A percentile compares a stretch with the other conserved stretches of the same genome.
phyloP scores from a whole-genome alignment of 2,797 vertebrate species.

The Tokudaia muenninki region DNA sequence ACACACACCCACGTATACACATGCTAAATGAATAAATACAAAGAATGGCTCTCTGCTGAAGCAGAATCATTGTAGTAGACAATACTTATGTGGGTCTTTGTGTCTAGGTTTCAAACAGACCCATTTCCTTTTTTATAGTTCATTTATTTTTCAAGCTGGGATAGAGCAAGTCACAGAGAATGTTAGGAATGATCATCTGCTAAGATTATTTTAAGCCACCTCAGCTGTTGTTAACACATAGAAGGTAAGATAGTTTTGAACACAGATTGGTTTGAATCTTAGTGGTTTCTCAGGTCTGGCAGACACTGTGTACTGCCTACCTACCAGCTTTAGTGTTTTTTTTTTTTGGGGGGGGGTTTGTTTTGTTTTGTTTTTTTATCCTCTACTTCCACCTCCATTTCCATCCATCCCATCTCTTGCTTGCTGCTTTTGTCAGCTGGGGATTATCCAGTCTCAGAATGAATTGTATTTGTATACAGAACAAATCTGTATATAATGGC shows the following conservation, averaged over 20 bases:
- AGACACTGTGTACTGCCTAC: background rate
- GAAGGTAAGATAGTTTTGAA: background rate
- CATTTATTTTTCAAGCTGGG: slow-evolving; percentile 27
- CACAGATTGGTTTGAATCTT: background rate
- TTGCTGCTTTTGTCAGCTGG: slow-evolving; percentile 1
- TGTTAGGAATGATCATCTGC: slow-evolving; percentile 15
- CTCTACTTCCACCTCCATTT: background rate
- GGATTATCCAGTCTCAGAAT: background rate
- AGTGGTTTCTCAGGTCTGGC: background rate
- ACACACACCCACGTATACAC: background rate
- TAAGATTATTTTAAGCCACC: background rate
- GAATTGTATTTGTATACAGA: slow-evolving; percentile 25
- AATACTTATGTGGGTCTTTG: slow-evolving; percentile 25
- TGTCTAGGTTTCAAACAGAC: background rate
- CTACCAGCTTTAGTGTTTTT: background rate
- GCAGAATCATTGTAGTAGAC: background rate
- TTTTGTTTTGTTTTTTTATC: background rate
- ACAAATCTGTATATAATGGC: background rate
- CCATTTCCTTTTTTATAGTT: background rate
- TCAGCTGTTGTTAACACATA: background rate
- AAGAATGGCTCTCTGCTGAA: slow-evolving; percentile 26
- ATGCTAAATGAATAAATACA: background rate
- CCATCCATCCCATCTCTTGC: background rate
- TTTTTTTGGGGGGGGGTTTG: too few species aligned
- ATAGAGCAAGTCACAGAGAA: background rate